Evolutionary conservation across 1,140 invertebrate genomes (phyloP).

Genomic region (Euura saliciscinereae): DNA sequence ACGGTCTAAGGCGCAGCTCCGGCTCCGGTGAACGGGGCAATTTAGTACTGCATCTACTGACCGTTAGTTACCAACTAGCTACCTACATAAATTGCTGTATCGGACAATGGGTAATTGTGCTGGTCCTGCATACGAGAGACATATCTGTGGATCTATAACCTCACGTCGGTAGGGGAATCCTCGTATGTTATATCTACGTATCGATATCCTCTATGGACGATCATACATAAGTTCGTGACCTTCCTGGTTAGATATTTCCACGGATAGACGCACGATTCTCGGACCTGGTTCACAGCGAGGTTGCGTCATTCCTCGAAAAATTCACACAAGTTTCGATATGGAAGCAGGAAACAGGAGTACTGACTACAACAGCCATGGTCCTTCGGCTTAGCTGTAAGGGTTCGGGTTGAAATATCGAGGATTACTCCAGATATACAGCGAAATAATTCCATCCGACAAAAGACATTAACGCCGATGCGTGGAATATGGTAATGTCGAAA

Average conservation of each 20-base stretch:
- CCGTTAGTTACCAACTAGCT: conserved; percentile 52
- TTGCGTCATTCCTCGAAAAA: no score
- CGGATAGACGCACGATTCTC: not conserved
- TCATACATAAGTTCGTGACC: not conserved
- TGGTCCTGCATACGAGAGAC: conserved; percentile 24
- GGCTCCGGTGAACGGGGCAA: conserved; percentile 34
- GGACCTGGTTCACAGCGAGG: no score
- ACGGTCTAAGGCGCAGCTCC: conserved; percentile 50
- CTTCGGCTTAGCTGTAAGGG: not conserved
- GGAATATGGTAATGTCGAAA: conserved; percentile 7
- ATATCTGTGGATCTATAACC: not conserved
- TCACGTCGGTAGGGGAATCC: not conserved
- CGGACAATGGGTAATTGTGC: conserved; percentile 61
- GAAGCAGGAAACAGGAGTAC: no score
- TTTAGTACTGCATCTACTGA: conserved; percentile 32
- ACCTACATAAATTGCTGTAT: conserved; percentile 61
- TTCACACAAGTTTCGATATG: no score
- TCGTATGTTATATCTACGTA: not conserved
- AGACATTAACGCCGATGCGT: not conserved
- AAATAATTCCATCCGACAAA: not conserved
- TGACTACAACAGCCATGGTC: no score
- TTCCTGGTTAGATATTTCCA: not conserved
- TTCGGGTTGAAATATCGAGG: not conserved
- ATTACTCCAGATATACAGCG: not conserved
- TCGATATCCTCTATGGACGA: not conserved